Evolutionary conservation across 2,888 invertebrate genomes (phyloP), one percentile per base, ranked within the genome.

Genomic region (Lasioglossum calceatum): DNA sequence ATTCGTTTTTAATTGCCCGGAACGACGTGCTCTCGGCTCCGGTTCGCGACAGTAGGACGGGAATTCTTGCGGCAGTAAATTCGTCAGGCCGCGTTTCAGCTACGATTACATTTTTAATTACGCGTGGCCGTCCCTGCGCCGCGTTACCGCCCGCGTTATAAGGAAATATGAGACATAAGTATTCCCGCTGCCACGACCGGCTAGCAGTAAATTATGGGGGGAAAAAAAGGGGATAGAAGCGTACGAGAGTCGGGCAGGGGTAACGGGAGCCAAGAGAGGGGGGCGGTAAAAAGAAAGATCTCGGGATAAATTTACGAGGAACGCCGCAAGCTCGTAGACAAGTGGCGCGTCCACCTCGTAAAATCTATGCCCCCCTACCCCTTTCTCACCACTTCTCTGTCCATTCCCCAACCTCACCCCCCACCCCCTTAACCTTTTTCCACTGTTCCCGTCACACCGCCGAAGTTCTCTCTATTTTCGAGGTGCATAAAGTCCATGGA

Each of bases 301-400:
- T 83, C 76, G 54, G 78, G 89, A 87, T 87, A 88, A 88, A 91
- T 91, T 91, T 91, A 91, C 84, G 91, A 86, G 89, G 87, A 86
- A 86, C 82, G 82, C 87, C 84, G 85, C 88, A 81, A 91, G 89
- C 89, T 89, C 86, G 90, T 87, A 85, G 90, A 90, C 90, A 90
- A 90, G 90, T 90, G 90, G 89, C 87, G 87, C 88, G 89, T 90
- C 85, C 90, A 90, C 89, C 88, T 91, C 91, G 87, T 88, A 89
- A 88, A 90, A 89, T 85, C 88, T 84, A 83, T 84, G 81, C 79
- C 83, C 87, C 10, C 54, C 3, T 7, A 2, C 80, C 39, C 70
- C 78, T 50, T 42, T 58, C 76, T 67, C 50, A 1, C 64, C 64
- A 16, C 64, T 32, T 54, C 64, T 42, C 39, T 72, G 70, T 44